Percentiles rank a stretch among this genome's conserved stretches.
Conservation (phyloP, 2,797 vertebrate genomes). For the Alectoris magna region DNA sequence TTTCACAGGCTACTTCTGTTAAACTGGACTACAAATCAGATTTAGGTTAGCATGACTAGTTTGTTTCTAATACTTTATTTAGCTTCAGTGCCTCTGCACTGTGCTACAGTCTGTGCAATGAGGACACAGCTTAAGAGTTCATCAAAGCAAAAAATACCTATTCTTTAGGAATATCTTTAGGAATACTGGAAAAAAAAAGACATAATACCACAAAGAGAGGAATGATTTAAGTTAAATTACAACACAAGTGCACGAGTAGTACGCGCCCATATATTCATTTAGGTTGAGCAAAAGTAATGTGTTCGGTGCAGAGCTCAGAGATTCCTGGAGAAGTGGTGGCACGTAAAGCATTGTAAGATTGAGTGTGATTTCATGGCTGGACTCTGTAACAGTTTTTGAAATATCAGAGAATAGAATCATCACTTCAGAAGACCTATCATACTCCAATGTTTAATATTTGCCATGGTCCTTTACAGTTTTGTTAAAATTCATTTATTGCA, state of each 20-base stretch:
- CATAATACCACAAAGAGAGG: background rate
- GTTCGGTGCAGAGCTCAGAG: background rate
- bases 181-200: no score
- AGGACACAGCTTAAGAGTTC: background rate
- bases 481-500: background rate
- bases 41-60: background rate
- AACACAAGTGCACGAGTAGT: background rate
- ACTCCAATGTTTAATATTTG: background rate
- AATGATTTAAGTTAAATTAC: background rate
- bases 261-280: background rate
- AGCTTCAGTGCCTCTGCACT: background rate
- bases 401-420: background rate
- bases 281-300: background rate
- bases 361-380: background rate
- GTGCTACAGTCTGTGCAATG: no score
- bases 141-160: background rate
- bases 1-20: background rate
- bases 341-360: background rate
- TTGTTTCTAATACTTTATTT: background rate
- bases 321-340: background rate
- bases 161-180: background rate
- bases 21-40: background rate
- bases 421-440: background rate
- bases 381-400: background rate
- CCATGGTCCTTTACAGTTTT: background rate